Conservation (phyloP, 2,797 vertebrate genomes). For the Oceanodroma leucorhoa region DNA sequence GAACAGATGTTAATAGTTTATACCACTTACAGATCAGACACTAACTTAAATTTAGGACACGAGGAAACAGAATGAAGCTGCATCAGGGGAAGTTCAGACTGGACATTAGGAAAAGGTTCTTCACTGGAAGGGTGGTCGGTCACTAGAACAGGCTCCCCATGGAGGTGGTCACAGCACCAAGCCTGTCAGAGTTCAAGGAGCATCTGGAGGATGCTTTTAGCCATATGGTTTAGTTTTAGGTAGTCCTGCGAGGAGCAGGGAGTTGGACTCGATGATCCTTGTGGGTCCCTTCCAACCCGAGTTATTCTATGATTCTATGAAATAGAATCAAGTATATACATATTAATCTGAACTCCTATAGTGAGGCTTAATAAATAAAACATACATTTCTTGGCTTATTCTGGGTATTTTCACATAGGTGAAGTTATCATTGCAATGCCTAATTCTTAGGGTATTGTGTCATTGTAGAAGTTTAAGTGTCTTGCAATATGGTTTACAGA, state of each 20-base stretch:
- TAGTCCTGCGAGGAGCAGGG: neutral
- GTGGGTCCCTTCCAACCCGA: neutral
- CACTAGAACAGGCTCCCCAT: neutral
- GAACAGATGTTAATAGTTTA: neutral
- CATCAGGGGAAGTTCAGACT: neutral
- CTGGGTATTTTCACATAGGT: neutral
- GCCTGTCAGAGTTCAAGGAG: neutral
- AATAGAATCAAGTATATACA: neutral
- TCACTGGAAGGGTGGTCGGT: neutral
- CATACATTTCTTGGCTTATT: neutral
- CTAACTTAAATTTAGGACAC: neutral
- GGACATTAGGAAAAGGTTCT: neutral
- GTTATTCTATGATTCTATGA: neutral
- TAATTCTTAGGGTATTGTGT: neutral
- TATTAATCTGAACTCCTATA: neutral
- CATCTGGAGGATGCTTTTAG: rapidly evolving
- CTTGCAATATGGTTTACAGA: neutral
- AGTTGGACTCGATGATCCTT: neutral
- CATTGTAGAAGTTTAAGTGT: neutral
- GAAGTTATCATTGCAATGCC: neutral
- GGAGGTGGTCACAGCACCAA: rapidly evolving
- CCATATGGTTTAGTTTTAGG: neutral
- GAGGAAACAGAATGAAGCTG: neutral
- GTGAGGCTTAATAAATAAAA: neutral
- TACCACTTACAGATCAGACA: neutral